These are phyloP conservation scores for Mermis nigrescens DNA, from an alignment of 2,888 invertebrate species.

Conservation along the genomic window DNA sequence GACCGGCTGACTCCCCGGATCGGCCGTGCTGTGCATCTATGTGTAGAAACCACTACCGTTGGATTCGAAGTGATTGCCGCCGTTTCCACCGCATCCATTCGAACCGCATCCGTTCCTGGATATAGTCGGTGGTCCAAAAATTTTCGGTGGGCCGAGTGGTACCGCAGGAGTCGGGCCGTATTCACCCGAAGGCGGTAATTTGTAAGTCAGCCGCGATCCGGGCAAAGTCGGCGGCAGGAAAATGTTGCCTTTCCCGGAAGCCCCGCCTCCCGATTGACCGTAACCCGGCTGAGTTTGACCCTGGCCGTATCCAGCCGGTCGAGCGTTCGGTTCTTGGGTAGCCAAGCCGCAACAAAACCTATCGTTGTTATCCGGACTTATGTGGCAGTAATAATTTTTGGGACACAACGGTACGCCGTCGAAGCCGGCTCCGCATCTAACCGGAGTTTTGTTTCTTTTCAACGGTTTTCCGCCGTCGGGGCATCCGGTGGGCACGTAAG, in stretches of 20 bases:
- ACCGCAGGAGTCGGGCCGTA: too few relatives aligned
- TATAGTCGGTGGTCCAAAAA: too few relatives aligned
- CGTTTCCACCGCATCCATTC: too few relatives aligned
- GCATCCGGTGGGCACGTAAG: not conserved
- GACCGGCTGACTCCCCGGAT: too few relatives aligned
- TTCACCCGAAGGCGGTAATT: too few relatives aligned
- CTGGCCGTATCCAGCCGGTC: not conserved
- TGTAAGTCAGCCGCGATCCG: too few relatives aligned
- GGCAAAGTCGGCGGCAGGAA: not conserved
- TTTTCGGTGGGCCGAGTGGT: too few relatives aligned
- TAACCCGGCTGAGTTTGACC: not conserved
- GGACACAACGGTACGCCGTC: slow-evolving; percentile 30
- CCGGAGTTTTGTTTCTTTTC: not conserved
- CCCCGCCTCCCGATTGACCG: not conserved
- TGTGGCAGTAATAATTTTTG: slow-evolving; percentile 28
- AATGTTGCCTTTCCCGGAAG: not conserved
- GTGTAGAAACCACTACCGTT: too few relatives aligned
- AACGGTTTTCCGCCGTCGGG: slow-evolving; percentile 1
- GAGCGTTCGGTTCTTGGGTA: not conserved
- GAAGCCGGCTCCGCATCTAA: slow-evolving; percentile 27
- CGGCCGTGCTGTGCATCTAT: too few relatives aligned
- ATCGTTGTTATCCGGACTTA: slow-evolving; percentile 15
- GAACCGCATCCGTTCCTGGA: too few relatives aligned
- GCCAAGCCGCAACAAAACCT: not conserved
- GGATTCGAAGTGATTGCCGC: too few relatives aligned